Conservation (phyloP, 2,797 vertebrate species). For the Acrossocheilus wenchowensis region DNA sequence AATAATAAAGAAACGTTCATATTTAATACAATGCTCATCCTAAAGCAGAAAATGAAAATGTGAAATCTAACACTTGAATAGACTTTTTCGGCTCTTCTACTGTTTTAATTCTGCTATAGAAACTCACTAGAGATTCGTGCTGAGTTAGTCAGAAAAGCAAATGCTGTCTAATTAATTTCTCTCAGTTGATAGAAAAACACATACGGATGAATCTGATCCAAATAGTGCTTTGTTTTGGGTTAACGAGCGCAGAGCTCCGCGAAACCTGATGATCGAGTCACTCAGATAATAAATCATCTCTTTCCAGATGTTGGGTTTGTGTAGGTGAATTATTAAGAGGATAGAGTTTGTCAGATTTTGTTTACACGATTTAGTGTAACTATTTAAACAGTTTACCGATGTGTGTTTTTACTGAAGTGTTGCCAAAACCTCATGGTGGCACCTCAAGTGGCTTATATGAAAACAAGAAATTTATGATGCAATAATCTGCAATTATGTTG, state of each 20-base stretch:
- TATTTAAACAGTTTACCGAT: slow-evolving; percentile 30
- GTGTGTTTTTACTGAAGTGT: slow-evolving; percentile 34
- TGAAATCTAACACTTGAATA: slow-evolving; percentile 53
- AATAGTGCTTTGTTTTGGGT: slow-evolving; percentile 42
- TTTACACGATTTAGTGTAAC: slow-evolving; percentile 2
- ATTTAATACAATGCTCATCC: slow-evolving; percentile 53
- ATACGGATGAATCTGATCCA: slow-evolving; percentile 51
- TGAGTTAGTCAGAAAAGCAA: slow-evolving; percentile 51
- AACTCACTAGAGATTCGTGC: slow-evolving; percentile 48
- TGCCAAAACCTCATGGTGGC: slow-evolving; percentile 31
- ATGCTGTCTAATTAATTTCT: slow-evolving; percentile 59
- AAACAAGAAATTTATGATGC: slow-evolving; percentile 54
- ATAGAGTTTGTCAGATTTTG: slow-evolving; percentile 9
- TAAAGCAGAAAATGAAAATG: slow-evolving; percentile 52
- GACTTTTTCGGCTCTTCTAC: slow-evolving; percentile 50
- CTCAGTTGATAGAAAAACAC: slow-evolving; percentile 50
- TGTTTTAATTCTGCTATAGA: slow-evolving; percentile 51
- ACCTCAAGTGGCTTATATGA: slow-evolving; percentile 42
- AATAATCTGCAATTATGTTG: slow-evolving; percentile 57
- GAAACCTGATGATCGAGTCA: slow-evolving; percentile 27
- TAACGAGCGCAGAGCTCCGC: slow-evolving; percentile 25
- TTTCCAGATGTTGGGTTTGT: slow-evolving; percentile 30
- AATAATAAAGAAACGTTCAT: slow-evolving; percentile 51
- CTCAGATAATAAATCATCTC: slow-evolving; percentile 30
- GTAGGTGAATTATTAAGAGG: background rate